phyloP scores from a whole-genome alignment of 2,113 vertebrate genomes.

The Thomomys bottae region DNA sequence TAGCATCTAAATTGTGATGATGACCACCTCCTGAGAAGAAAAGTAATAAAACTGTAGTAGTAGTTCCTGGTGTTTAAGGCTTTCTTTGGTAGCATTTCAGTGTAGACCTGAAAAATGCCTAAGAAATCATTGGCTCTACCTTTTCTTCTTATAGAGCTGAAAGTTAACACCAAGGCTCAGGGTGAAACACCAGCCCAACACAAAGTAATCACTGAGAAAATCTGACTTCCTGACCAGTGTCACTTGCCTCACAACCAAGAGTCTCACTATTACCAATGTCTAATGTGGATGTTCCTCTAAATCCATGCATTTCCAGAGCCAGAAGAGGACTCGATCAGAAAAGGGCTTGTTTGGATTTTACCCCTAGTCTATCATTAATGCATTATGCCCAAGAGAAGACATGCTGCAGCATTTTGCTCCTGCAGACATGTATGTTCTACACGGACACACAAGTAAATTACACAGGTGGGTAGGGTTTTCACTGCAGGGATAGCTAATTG shows the following conservation, averaged over 20 bases:
- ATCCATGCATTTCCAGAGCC: not conserved
- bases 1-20: not conserved
- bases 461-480: fast-evolving
- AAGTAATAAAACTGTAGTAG: not conserved
- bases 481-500: not conserved
- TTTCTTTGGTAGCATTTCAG: slow-evolving; percentile 41
- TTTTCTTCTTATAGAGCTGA: not conserved
- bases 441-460: fast-evolving
- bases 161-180: not conserved
- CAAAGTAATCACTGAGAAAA: not conserved
- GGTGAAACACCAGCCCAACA: not conserved
- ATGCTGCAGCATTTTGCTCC: not conserved
- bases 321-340: not conserved
- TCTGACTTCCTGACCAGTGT: no score
- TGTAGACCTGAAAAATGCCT: not conserved
- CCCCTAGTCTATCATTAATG: not conserved
- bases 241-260: no score
- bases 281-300: not conserved
- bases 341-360: not conserved
- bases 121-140: not conserved
- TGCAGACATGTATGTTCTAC: fast-evolving
- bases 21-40: slow-evolving; percentile 15
- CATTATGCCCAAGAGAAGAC: not conserved
- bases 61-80: not conserved
- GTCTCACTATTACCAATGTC: not conserved